A percentile compares a stretch with the other conserved stretches of the same genome.
Evolutionary conservation across 2,888 invertebrate species (phyloP).

Genomic region (Cryptocheilus praepositus): DNA sequence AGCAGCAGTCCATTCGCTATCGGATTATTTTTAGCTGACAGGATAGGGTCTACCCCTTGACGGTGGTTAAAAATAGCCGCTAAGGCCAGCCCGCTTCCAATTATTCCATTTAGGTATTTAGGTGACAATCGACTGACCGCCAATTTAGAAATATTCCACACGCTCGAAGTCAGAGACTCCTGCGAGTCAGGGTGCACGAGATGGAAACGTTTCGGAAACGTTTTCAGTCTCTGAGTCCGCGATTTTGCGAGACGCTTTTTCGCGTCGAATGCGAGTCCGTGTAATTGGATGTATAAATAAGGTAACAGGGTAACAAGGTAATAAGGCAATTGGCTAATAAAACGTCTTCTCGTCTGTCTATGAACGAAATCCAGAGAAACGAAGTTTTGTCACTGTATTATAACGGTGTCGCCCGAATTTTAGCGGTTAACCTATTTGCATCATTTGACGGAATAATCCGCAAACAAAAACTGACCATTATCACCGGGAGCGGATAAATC

Average conservation of each 20-base stretch:
- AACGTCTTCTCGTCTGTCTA: no score
- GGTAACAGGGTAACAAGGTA: no score
- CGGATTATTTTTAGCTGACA: constrained; percentile 70
- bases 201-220: background rate
- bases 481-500: no score
- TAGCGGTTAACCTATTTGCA: no score
- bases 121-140: constrained; percentile 72
- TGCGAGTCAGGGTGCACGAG: constrained; percentile 10
- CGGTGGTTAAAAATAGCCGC: constrained; percentile 69
- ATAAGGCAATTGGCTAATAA: no score
- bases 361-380: background rate
- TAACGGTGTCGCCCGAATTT: no score
- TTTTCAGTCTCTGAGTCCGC: background rate
- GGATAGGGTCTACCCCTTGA: constrained; percentile 69
- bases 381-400: no score
- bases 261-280: background rate
- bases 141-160: constrained; percentile 73
- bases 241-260: background rate
- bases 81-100: constrained; percentile 72
- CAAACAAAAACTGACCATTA: no score
- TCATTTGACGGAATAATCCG: no score
- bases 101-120: constrained; percentile 74
- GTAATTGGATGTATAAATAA: no score
- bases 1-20: constrained; percentile 33
- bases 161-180: constrained; percentile 48